A percentile compares a stretch with the other conserved stretches of the same genome.
Evolutionary conservation across 2,797 vertebrate species (phyloP).

Genomic region (Botia kubotai): DNA sequence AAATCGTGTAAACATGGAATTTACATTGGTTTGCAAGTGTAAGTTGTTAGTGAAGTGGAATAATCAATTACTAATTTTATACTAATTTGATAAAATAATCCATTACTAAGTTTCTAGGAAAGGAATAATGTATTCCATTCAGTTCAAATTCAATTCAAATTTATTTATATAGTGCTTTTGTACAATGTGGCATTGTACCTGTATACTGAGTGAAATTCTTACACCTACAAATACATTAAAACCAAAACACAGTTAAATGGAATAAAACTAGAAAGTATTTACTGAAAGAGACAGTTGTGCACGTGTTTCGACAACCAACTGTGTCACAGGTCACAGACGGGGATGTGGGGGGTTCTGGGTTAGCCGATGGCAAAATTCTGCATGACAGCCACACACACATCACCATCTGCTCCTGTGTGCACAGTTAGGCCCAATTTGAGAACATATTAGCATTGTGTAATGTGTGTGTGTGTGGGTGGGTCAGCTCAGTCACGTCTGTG

Average conservation of each 20-base stretch:
- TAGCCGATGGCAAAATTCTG: conserved; percentile 68
- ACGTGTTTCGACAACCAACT: conserved; percentile 40
- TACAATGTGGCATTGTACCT: too few species aligned
- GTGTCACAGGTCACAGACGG: conserved; percentile 20
- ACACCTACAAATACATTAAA: background rate
- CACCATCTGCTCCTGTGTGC: conserved; percentile 75
- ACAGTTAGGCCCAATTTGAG: conserved; percentile 28
- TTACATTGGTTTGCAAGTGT: background rate
- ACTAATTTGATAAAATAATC: too few species aligned
- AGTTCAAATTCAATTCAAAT: too few species aligned
- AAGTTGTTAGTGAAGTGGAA: background rate
- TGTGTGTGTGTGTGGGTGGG: conserved; percentile 49
- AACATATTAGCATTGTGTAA: conserved; percentile 44
- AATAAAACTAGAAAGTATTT: conserved; percentile 43
- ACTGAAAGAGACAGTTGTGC: conserved; percentile 41
- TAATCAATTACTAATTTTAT: background rate
- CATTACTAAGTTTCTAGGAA: background rate
- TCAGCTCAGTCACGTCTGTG: conserved; percentile 56
- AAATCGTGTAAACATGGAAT: background rate
- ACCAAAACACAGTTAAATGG: conserved; percentile 16
- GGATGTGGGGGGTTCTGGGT: conserved; percentile 57
- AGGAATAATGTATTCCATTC: background rate
- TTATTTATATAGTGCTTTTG: too few species aligned
- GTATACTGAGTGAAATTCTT: background rate
- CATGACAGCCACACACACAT: conserved; percentile 50